phyloP scores from a whole-genome alignment of 2,888 invertebrate genomes.

The Melanostoma mellinum region DNA sequence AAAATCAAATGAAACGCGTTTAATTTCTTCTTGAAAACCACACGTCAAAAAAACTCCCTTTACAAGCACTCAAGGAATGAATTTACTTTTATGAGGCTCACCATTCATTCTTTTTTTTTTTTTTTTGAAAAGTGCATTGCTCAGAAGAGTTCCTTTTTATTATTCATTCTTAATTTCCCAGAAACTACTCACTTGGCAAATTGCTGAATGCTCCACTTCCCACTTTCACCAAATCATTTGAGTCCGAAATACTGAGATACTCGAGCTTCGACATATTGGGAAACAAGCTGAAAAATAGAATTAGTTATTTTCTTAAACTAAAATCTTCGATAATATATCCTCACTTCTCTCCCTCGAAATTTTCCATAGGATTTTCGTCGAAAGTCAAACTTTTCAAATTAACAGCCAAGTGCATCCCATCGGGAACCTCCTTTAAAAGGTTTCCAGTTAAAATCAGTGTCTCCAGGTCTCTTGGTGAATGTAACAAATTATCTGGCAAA shows the following conservation, averaged over 20 bases:
- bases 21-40: too few relatives aligned
- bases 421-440: conserved; percentile 84
- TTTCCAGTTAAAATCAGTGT: conserved; percentile 88
- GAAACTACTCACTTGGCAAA: conserved; percentile 80
- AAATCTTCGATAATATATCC: conserved; percentile 29
- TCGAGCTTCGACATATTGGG: conserved; percentile 85
- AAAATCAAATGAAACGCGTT: too few relatives aligned
- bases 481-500: conserved; percentile 86
- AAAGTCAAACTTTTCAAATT: conserved; percentile 85
- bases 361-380: conserved; percentile 87
- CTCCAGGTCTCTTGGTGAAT: conserved; percentile 86
- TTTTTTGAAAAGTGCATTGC: too few relatives aligned
- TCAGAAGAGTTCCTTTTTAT: too few relatives aligned
- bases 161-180: too few relatives aligned
- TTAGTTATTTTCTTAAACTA: neutral
- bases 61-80: too few relatives aligned
- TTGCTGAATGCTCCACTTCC: conserved; percentile 84
- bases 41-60: too few relatives aligned
- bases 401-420: conserved; percentile 84
- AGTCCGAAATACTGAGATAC: conserved; percentile 87
- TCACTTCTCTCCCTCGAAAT: conserved; percentile 83
- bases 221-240: conserved; percentile 85
- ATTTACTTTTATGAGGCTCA: too few relatives aligned
- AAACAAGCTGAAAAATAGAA: conserved; percentile 83
- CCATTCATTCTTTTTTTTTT: too few relatives aligned